These are phyloP conservation scores for Aurelia sp. DNA, from an alignment of 30 jellyfish, hydroid and myxozoan genomes.

Conservation along the genomic window DNA sequence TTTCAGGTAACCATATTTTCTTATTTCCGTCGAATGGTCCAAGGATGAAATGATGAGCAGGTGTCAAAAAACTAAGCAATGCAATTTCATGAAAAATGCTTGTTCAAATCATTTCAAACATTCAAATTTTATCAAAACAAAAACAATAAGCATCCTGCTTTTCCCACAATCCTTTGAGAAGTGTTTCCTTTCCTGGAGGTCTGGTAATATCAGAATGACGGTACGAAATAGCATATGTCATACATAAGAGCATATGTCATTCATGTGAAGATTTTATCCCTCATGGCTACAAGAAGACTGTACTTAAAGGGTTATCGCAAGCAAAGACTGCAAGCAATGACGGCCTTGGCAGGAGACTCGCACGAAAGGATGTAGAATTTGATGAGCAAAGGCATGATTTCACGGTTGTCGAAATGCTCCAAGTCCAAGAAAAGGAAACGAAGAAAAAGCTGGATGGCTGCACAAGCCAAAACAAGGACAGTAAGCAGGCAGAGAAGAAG, in stretches of 20 bases:
- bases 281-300: slow-evolving; percentile 49
- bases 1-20: too few relatives aligned
- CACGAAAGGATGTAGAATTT: slow-evolving; percentile 14
- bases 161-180: slow-evolving; percentile 40
- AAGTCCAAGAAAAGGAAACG: slow-evolving; percentile 73
- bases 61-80: too few relatives aligned
- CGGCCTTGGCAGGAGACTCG: slow-evolving; percentile 54
- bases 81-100: too few relatives aligned
- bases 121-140: background rate
- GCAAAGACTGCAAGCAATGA: slow-evolving; percentile 18
- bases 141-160: background rate
- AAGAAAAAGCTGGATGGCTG: slow-evolving; percentile 75
- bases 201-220: slow-evolving; percentile 1
- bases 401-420: slow-evolving; percentile 78
- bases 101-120: too few relatives aligned
- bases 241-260: background rate
- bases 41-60: too few relatives aligned
- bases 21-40: too few relatives aligned
- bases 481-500: slow-evolving; percentile 67
- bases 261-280: background rate
- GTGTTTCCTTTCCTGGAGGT: slow-evolving; percentile 12
- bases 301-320: slow-evolving; percentile 1
- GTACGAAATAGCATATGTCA: slow-evolving; percentile 25
- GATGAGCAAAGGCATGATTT: slow-evolving; percentile 56
- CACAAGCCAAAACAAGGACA: slow-evolving; percentile 62